phyloP scores from a whole-genome alignment of 2,888 invertebrate species.

The Drosophila mayaguana region DNA sequence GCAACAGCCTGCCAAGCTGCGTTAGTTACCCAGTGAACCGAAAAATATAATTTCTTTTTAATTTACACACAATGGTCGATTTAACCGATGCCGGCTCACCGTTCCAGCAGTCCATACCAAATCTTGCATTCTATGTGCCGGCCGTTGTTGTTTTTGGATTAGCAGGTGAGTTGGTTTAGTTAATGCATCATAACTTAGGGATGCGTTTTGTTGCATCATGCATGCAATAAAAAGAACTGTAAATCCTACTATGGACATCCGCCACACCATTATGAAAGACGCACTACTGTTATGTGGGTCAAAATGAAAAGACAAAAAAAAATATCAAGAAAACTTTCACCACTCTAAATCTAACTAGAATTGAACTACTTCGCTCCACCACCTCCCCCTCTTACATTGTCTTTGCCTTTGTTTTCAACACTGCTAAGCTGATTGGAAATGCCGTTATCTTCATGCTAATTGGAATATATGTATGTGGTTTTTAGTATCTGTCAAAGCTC shows the following conservation, averaged over 20 bases:
- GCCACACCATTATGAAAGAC: not conserved
- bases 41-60: constrained; percentile 9
- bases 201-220: constrained; percentile 46
- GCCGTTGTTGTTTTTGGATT: constrained; percentile 92
- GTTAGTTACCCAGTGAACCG: constrained; percentile 15
- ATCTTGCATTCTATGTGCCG: constrained; percentile 94
- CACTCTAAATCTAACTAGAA: constrained; percentile 27
- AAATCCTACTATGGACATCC: not conserved
- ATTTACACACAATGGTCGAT: constrained; percentile 90
- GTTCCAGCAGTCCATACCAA: constrained; percentile 94
- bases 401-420: not conserved
- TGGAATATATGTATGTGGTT: constrained; percentile 2
- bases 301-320: constrained; percentile 2
- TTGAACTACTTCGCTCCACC: not conserved
- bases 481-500: constrained; percentile 1
- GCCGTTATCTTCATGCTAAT: constrained; percentile 34
- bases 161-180: constrained; percentile 88
- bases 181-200: not conserved
- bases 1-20: constrained; percentile 13
- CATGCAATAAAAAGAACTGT: constrained; percentile 28
- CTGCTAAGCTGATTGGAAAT: constrained; percentile 20
- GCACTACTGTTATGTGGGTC: constrained; percentile 57
- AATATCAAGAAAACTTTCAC: constrained; percentile 59
- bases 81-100: constrained; percentile 92
- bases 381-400: not conserved